Percentiles rank a stretch among this genome's conserved stretches.
Evolutionary conservation across 2,888 invertebrate genomes (phyloP).

Genomic region (Caenorhabditis sp.): DNA sequence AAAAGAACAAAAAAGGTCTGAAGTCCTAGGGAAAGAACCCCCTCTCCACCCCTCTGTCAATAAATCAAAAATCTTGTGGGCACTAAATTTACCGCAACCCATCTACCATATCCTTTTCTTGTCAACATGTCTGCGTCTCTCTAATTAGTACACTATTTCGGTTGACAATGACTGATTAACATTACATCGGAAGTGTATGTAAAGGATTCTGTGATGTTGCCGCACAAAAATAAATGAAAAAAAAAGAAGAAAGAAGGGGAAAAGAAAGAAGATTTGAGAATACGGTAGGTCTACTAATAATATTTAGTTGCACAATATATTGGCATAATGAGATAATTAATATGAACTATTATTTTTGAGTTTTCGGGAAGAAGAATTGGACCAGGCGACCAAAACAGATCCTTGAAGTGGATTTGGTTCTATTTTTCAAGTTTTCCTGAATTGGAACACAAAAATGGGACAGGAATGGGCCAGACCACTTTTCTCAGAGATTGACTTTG

Average conservation of each 20-base stretch:
- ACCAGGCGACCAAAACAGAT: no score
- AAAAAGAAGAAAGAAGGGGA: conserved; percentile 8
- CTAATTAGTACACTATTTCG: background rate
- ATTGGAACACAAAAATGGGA: no score
- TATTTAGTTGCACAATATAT: no score
- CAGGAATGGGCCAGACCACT: no score
- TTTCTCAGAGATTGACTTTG: no score
- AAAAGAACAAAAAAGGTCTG: background rate
- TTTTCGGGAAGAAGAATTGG: no score
- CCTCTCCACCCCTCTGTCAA: background rate
- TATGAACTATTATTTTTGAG: no score
- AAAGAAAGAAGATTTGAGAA: conserved; percentile 1
- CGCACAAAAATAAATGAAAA: background rate
- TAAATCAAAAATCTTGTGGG: background rate
- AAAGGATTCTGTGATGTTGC: background rate
- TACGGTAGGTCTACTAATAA: no score
- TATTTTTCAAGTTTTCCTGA: no score
- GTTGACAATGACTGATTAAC: background rate
- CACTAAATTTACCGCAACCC: background rate
- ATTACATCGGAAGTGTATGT: background rate
- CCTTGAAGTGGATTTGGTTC: no score
- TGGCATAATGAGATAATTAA: no score
- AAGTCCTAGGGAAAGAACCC: background rate
- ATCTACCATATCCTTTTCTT: background rate
- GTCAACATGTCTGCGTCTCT: background rate